Base-by-base conservation (phyloP, 2,113 vertebrate genomes). In the Lophius piscatorius region DNA sequence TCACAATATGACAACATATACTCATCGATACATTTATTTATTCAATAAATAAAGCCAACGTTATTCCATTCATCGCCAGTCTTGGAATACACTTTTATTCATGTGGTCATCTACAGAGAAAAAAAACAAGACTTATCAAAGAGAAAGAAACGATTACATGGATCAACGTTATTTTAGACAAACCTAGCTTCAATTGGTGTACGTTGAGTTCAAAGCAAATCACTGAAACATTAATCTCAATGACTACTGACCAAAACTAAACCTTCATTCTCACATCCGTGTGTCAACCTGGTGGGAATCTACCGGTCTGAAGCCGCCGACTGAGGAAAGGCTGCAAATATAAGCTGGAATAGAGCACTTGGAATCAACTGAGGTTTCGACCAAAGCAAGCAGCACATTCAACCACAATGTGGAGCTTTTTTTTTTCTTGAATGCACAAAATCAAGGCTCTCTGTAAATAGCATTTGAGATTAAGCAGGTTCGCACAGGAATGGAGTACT, bases 61-160 rank as follows among this genome's bases (percentile, higher is more conserved):
- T 63, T 63, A 74, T 64, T 80, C 63, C 69, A 81, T 71, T 61
- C 70, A 80, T 56, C 51, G 59, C 44, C 68, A 78, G 57, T 70
- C 71, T 70, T 75, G 70, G 78, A 76, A 85, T 83, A 82, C 76
- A 78, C 50, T 71, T 83, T 80, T 70, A 81, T 75, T 81, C 23
- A 83, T 66, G 47, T 63, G n/a, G 42, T 70, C 56, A 82, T 84
- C 81, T 83, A 80, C 76, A 80, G 54, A 77, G 70, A 4, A 54
- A 74, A 56, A 63, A 71, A 63, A 40, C 10, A 52, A 49, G 64
- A 35, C 14, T 78, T 52, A 41, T 55, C 58, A 34, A 42, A 70
- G 11, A 18, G 4, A 7, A 55, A 69, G 23, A 56, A 58, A 49
- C 31, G 31, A 65, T 54, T 44, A 76, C 42, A 45, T 74, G 74